Conservation (phyloP, 2,888 invertebrate genomes). For the Lithophane semibrunnea region DNA sequence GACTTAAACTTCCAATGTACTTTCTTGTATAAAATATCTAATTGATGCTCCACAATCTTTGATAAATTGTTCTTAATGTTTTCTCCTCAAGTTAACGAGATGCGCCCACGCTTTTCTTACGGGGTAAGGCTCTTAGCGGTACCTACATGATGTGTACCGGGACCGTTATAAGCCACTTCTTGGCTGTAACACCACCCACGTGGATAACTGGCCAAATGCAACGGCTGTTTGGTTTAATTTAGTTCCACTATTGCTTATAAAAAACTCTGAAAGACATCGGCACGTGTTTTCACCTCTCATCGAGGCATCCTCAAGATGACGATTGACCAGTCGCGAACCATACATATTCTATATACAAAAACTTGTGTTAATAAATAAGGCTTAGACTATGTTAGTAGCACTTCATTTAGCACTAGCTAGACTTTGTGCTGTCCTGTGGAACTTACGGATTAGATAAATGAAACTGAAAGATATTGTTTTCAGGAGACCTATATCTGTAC, state of each 20-base stretch:
- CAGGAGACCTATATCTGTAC: too few relatives aligned
- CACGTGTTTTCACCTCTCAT: too few relatives aligned
- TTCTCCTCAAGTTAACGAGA: constrained; percentile 26
- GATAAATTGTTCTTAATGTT: constrained; percentile 29
- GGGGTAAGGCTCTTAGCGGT: constrained; percentile 57
- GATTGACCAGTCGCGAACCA: too few relatives aligned
- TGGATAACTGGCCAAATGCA: constrained; percentile 37
- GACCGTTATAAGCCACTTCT: constrained; percentile 53
- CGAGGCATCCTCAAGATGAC: too few relatives aligned
- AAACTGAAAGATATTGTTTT: too few relatives aligned
- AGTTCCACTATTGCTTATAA: neutral
- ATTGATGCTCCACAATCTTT: constrained; percentile 25
- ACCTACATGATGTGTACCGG: constrained; percentile 32
- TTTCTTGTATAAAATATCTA: neutral
- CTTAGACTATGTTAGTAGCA: too few relatives aligned
- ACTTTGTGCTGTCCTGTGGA: too few relatives aligned
- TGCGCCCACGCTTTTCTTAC: constrained; percentile 43
- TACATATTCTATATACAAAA: too few relatives aligned
- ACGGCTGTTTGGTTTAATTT: constrained; percentile 37
- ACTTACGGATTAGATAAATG: too few relatives aligned
- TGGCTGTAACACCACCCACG: constrained; percentile 54
- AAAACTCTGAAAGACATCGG: too few relatives aligned
- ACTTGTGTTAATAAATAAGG: too few relatives aligned
- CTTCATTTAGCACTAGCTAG: too few relatives aligned
- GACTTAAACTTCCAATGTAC: neutral